These are phyloP conservation scores for Zophobas morio DNA, from an alignment of 1,140 invertebrate species.

Conservation along the genomic window DNA sequence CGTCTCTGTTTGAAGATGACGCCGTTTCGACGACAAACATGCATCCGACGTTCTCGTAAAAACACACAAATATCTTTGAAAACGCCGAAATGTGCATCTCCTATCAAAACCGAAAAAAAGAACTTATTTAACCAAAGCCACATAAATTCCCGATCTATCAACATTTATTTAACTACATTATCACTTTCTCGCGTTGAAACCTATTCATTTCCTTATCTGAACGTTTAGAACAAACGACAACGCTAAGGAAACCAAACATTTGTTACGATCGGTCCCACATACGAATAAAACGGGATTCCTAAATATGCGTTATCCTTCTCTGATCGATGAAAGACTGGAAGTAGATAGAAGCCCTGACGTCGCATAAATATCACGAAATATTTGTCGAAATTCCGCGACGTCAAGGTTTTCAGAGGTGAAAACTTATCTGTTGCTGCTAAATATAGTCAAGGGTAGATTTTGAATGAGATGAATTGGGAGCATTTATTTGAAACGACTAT, in stretches of 20 bases:
- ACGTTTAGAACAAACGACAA: constrained; percentile 35
- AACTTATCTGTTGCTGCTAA: constrained; percentile 40
- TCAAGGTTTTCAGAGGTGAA: constrained; percentile 30
- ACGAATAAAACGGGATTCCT: not conserved
- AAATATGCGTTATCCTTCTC: constrained; percentile 8
- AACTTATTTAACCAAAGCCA: not conserved
- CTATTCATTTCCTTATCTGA: constrained; percentile 40
- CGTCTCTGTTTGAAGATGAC: constrained; percentile 50
- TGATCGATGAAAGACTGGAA: not conserved
- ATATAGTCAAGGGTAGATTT: constrained; percentile 32
- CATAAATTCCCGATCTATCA: constrained; percentile 35
- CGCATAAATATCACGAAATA: constrained; percentile 34
- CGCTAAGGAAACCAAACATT: constrained; percentile 27
- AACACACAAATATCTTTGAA: constrained; percentile 3
- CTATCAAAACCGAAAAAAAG: constrained; percentile 1
- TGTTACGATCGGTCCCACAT: constrained; percentile 9
- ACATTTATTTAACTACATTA: constrained; percentile 33
- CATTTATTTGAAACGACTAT: constrained; percentile 29
- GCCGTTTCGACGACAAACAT: constrained; percentile 17
- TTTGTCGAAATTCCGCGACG: constrained; percentile 33
- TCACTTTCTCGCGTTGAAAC: constrained; percentile 29
- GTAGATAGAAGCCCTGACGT: not conserved
- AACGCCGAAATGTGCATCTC: not conserved
- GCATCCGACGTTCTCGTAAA: constrained; percentile 3
- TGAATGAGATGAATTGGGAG: constrained; percentile 24